These are phyloP conservation scores for Hipposideros larvatus DNA, from an alignment of 2,797 vertebrate genomes.

Conservation along the genomic window DNA sequence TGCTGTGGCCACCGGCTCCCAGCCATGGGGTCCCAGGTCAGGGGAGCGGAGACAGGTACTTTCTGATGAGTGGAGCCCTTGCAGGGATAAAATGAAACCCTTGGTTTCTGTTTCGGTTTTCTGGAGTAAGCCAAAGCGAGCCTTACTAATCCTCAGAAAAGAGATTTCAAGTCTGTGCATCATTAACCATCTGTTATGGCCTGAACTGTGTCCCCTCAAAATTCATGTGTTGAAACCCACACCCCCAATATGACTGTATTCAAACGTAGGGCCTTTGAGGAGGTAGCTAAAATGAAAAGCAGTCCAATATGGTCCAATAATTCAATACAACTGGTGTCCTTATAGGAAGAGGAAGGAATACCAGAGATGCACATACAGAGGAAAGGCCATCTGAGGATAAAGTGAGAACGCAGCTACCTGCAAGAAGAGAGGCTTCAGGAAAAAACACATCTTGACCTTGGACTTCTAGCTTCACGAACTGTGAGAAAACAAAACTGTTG, in stretches of 20 bases:
- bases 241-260: not conserved
- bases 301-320: not conserved
- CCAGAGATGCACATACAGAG: not conserved
- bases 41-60: accelerated
- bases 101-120: not conserved
- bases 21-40: not conserved
- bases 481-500: not conserved
- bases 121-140: not conserved
- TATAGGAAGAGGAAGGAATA: not conserved
- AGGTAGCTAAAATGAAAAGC: not conserved
- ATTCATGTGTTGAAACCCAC: not conserved
- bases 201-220: not conserved
- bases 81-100: not conserved
- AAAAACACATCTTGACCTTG: not conserved
- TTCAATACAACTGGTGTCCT: not conserved
- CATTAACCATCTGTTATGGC: not conserved
- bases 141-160: not conserved
- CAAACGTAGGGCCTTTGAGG: not conserved
- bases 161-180: not conserved
- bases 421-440: not conserved
- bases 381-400: not conserved
- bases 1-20: not conserved
- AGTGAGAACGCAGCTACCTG: not conserved
- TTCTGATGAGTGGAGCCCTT: not conserved
- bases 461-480: not conserved